Evolutionary conservation across 2,113 vertebrate genomes (phyloP).

Genomic region (Alaudala cheleensis): DNA sequence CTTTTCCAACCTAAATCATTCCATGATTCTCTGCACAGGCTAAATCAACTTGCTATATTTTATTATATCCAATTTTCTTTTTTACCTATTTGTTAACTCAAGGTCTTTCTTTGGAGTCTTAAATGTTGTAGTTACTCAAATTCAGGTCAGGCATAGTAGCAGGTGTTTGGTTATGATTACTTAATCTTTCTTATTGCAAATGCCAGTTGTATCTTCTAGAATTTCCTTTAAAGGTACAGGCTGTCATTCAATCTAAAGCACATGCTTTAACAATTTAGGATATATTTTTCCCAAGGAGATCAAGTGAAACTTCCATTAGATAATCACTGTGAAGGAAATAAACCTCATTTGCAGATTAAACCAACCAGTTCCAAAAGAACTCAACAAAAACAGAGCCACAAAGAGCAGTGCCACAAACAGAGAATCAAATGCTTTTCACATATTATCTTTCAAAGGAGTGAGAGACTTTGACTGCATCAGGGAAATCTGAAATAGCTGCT

Average conservation of each 20-base stretch:
- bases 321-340: not conserved
- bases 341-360: not conserved
- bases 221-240: slow-evolving; percentile 13
- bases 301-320: slow-evolving; percentile 26
- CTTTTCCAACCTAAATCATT: not conserved
- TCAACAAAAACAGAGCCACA: not conserved
- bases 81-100: not conserved
- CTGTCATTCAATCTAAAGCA: not conserved
- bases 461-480: not conserved
- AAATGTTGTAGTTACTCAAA: not conserved
- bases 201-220: not conserved
- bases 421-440: not conserved
- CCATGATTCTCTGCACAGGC: not conserved
- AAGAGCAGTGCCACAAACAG: not conserved
- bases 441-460: not conserved
- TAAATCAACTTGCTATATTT: not conserved
- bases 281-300: slow-evolving; percentile 53
- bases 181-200: not conserved
- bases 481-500: not conserved
- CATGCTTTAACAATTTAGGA: not conserved
- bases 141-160: not conserved
- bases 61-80: not conserved
- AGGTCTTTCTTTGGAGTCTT: not conserved
- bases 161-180: not conserved
- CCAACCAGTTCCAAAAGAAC: not conserved